Conservation (phyloP, 2,113 vertebrate genomes). For the Hemiscyllium ocellatum region DNA sequence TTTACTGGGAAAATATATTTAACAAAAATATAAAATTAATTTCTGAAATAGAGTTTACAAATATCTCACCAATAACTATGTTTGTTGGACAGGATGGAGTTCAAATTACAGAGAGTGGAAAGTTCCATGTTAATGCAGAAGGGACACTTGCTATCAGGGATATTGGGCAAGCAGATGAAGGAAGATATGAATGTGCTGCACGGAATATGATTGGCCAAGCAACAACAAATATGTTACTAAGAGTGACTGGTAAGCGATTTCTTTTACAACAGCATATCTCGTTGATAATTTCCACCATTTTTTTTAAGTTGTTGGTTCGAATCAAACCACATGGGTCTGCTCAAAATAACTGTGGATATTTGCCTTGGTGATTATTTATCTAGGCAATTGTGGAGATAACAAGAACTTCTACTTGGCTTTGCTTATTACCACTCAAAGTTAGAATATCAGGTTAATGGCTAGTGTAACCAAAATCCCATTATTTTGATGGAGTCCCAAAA, state of each 20-base stretch:
- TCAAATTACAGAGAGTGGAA: constrained; percentile 39
- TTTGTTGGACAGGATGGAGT: constrained; percentile 38
- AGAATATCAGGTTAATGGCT: not conserved
- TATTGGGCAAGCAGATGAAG: constrained; percentile 34
- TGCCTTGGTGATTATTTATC: not conserved
- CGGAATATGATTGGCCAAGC: constrained; percentile 38
- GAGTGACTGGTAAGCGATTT: not conserved
- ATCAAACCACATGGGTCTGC: not conserved
- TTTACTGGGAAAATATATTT: not conserved
- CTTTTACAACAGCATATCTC: not conserved
- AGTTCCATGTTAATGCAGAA: constrained; percentile 36
- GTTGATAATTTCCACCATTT: not conserved
- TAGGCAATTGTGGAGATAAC: not conserved
- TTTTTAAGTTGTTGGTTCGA: not conserved
- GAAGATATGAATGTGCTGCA: constrained; percentile 38
- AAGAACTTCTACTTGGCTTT: not conserved
- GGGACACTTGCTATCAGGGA: constrained; percentile 38
- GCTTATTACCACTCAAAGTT: not conserved
- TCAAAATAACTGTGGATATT: not conserved
- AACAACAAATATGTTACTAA: constrained; percentile 37
- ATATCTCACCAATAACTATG: not conserved
- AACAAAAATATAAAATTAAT: not conserved
- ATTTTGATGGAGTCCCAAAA: not conserved
- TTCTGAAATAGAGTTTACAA: not conserved
- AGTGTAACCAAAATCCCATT: not conserved